These are phyloP conservation scores for Musca domestica DNA, from an alignment of 1,140 invertebrate genomes.

Conservation along the genomic window DNA sequence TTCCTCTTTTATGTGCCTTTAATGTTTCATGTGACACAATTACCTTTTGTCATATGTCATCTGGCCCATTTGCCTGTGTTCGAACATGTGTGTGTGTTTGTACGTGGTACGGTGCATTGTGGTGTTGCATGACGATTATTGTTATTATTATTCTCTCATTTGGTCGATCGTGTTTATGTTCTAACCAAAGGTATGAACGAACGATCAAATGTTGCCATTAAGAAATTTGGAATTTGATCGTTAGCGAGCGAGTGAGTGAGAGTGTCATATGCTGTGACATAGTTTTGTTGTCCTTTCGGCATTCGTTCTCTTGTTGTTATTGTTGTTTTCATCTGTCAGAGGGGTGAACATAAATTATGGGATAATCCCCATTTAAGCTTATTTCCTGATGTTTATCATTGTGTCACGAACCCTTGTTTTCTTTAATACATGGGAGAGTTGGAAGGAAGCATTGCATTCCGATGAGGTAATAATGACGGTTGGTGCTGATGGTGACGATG, in stretches of 20 bases:
- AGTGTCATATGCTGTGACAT: too few relatives aligned
- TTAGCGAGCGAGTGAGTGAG: too few relatives aligned
- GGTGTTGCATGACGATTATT: conserved; percentile 3
- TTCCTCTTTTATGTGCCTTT: not conserved
- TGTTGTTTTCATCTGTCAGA: not conserved
- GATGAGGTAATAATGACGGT: too few relatives aligned
- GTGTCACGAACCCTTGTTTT: not conserved
- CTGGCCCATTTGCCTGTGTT: not conserved
- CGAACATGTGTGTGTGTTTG: not conserved
- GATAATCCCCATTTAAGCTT: conserved; percentile 11
- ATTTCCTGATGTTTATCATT: conserved; percentile 4
- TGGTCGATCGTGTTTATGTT: conserved; percentile 3
- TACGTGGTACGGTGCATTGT: too few relatives aligned
- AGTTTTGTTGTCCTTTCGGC: too few relatives aligned
- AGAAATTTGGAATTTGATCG: too few relatives aligned
- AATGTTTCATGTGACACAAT: conserved; percentile 15
- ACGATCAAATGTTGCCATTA: not conserved
- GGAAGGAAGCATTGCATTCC: too few relatives aligned
- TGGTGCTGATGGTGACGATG: too few relatives aligned
- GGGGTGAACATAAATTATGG: conserved; percentile 11
- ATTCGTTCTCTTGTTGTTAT: too few relatives aligned
- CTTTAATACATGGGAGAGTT: too few relatives aligned
- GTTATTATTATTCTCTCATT: not conserved
- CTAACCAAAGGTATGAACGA: not conserved
- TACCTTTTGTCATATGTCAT: not conserved